phyloP scores from a whole-genome alignment of 37 sponge, comb jelly and placozoan genomes.

The Beroe ovata region DNA sequence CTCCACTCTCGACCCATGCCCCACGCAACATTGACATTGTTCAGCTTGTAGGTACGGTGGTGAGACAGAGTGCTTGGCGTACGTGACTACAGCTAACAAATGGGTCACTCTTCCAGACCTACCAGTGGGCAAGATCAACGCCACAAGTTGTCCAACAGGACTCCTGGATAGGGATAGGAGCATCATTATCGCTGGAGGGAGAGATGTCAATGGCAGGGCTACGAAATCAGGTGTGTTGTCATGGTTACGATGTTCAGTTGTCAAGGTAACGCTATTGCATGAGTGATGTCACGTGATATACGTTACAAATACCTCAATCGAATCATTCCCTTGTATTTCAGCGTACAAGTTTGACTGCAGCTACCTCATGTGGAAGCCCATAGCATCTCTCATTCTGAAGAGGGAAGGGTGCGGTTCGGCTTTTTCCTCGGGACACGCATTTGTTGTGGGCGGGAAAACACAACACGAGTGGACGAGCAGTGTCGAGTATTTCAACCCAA shows the following conservation, averaged over 20 bases:
- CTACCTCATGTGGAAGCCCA: constrained; percentile 59
- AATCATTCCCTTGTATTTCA: not conserved
- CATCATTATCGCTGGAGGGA: constrained; percentile 52
- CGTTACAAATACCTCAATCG: no score
- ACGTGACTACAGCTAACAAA: constrained; percentile 54
- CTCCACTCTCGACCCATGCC: no score
- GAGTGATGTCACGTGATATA: no score
- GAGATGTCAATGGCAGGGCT: constrained; percentile 61
- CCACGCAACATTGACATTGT: no score
- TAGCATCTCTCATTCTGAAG: constrained; percentile 23
- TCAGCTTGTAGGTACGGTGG: constrained; percentile 45
- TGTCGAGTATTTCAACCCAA: constrained; percentile 67
- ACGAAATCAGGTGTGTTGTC: constrained; percentile 29
- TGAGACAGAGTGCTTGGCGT: constrained; percentile 49
- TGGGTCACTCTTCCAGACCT: constrained; percentile 42
- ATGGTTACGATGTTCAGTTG: no score
- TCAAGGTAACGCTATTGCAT: no score
- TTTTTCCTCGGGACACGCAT: constrained; percentile 48
- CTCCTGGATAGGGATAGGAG: constrained; percentile 60
- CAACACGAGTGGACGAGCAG: constrained; percentile 52
- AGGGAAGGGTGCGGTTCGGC: constrained; percentile 51
- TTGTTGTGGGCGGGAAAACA: constrained; percentile 51
- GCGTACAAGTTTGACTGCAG: constrained; percentile 63
- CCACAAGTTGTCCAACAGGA: constrained; percentile 45
- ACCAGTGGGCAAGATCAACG: constrained; percentile 55